A percentile compares a stretch with the other conserved stretches of the same genome.
These are phyloP conservation scores for Corythornis leucogaster DNA, from an alignment of 2,797 vertebrate genomes.

Conservation along the genomic window DNA sequence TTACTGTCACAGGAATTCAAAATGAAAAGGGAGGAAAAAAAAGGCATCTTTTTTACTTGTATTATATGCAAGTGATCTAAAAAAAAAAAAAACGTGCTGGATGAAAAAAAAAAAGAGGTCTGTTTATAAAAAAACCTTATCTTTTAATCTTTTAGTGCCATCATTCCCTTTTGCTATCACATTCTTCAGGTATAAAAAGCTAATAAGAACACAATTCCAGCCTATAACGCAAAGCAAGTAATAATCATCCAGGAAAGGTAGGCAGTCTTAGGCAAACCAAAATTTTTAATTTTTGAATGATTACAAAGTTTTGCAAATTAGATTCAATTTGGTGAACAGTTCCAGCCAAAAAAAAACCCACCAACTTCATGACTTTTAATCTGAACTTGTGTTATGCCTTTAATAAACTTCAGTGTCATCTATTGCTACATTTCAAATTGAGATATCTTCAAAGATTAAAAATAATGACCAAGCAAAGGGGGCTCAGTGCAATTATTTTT, in stretches of 20 bases:
- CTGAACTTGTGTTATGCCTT: not conserved
- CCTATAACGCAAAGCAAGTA: not conserved
- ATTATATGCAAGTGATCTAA: not conserved
- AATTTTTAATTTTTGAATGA: not conserved
- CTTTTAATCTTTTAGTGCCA: not conserved
- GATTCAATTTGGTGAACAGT: not conserved
- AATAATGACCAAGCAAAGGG: not conserved
- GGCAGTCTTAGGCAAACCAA: not conserved
- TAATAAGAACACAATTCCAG: not conserved
- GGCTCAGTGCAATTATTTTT: not conserved
- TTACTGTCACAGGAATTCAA: not conserved
- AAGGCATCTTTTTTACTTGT: not conserved
- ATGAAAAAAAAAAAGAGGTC: not conserved
- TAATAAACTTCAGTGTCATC: not conserved
- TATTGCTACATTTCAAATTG: not conserved
- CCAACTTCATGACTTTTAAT: not conserved
- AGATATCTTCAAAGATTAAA: not conserved
- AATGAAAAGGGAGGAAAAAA: fast-evolving
- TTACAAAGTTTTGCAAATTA: not conserved
- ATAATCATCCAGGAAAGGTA: not conserved
- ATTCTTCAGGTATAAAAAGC: not conserved
- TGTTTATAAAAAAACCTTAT: not conserved
- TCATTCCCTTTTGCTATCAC: not conserved
- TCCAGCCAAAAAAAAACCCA: not conserved
- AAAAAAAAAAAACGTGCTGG: not conserved